A percentile compares a stretch with the other conserved stretches of the same genome.
Evolutionary conservation across 2,797 vertebrate species (phyloP).

Genomic region (Pitangus sulphuratus): DNA sequence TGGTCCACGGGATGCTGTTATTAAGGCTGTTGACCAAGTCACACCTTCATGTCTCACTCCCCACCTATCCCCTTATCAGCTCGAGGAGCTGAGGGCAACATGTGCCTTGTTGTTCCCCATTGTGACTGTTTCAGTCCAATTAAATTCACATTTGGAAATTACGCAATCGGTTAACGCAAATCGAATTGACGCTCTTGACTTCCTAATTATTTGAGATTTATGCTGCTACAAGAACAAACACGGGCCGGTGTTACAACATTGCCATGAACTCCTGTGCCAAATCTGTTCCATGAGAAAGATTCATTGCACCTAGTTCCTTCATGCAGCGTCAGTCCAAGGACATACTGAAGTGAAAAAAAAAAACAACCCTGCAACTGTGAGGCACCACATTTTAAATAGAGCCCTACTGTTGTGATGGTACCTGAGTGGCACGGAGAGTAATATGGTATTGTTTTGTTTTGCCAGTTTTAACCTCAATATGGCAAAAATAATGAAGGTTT

Average conservation of each 20-base stretch:
- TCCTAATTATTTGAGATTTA: not conserved
- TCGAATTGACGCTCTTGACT: rapidly evolving
- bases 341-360: not conserved
- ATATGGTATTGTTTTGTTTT: not conserved
- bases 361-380: not conserved
- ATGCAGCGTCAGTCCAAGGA: not conserved
- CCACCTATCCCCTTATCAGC: not conserved
- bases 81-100: rapidly evolving
- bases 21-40: not conserved
- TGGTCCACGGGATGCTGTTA: not conserved
- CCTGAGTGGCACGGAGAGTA: not conserved
- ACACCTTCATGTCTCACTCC: not conserved
- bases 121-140: not conserved
- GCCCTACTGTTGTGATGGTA: not conserved
- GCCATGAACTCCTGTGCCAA: not conserved
- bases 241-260: not conserved
- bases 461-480: not conserved
- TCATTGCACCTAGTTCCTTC: not conserved
- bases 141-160: not conserved
- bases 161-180: not conserved
- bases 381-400: not conserved
- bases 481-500: constrained; percentile 20
- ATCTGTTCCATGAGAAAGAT: not conserved
- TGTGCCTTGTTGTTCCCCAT: not conserved
- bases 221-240: not conserved